Evolutionary conservation across 2,113 vertebrate genomes (phyloP), one percentile per base, ranked within the genome.

Genomic region (Amphiprion percula): DNA sequence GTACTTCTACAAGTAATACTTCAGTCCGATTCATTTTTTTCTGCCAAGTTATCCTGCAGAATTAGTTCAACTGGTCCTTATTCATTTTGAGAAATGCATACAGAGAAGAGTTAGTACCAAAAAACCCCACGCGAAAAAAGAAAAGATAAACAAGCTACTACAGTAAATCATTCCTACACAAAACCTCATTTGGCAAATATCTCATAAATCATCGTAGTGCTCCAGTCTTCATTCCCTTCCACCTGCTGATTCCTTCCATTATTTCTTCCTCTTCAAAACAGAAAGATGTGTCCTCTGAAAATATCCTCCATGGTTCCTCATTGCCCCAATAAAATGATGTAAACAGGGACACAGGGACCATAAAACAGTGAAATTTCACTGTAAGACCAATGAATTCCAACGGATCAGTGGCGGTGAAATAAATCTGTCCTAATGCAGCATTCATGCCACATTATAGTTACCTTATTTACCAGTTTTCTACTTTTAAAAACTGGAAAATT

Each of bases 161-260:
- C 8, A 68, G 21, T 50, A 71, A 84, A 72, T 73, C 73, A 82
- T 50, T 66, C 24, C 63, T 72, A 77, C 26, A 77, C 49, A 64
- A 86, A 74, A 84, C 63, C 64, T 72, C 33, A 84, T 92, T 91
- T 91, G 91, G 91, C 91, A 88, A 87, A 80, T 58, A 65, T 87
- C 52, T 77, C 30, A 44, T 78, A 19, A 30, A 71, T 67, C 2
- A 17, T 67, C 21, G 1, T 80, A 49, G 67, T 74, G 62, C 73
- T 73, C 62, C 60, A 39, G 60, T 73, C 74, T 56, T 21, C 5
- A 54, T 19, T 41, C 11, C n/a, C 39, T 14, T 33, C 33, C 14
- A 12, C 26, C 15, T 7, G 17, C 10, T 19, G 10, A 16, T 9
- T 53, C 44, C 41, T 8, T 37, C 33, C 5, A 7, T 37, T 37